A percentile compares a stretch with the other conserved stretches of the same genome.
Evolutionary conservation across 2,113 vertebrate species (phyloP).

Genomic region (Pomatorhinus ruficollis): DNA sequence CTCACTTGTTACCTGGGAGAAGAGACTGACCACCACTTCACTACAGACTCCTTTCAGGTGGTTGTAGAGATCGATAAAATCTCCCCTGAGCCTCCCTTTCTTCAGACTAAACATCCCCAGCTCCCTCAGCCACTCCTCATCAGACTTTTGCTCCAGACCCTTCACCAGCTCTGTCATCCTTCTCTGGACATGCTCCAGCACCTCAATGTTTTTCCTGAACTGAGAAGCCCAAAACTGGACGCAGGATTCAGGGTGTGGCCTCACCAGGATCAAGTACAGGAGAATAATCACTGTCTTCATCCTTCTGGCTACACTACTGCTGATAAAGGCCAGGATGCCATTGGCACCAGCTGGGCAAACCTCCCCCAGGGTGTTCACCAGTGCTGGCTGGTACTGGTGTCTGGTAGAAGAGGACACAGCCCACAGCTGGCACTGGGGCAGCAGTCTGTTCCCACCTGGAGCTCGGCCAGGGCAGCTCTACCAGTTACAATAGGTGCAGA

Average conservation of each 20-base stretch:
- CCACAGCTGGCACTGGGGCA: neutral
- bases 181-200: neutral
- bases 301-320: neutral
- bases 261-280: neutral
- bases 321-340: neutral
- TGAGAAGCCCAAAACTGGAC: neutral
- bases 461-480: neutral
- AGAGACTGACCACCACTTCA: neutral
- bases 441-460: neutral
- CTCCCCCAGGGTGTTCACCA: neutral
- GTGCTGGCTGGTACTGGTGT: neutral
- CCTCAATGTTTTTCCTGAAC: neutral
- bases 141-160: neutral
- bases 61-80: neutral
- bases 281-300: neutral
- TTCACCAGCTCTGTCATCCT: neutral
- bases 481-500: neutral
- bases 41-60: neutral
- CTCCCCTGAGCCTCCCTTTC: neutral
- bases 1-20: neutral
- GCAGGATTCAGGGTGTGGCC: neutral
- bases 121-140: neutral
- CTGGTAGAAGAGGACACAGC: neutral
- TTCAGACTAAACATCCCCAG: neutral
- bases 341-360: neutral